Percentiles rank a stretch among this genome's conserved stretches.
Evolutionary conservation across 2,797 vertebrate species (phyloP).

Genomic region (Pempheris klunzingeri): DNA sequence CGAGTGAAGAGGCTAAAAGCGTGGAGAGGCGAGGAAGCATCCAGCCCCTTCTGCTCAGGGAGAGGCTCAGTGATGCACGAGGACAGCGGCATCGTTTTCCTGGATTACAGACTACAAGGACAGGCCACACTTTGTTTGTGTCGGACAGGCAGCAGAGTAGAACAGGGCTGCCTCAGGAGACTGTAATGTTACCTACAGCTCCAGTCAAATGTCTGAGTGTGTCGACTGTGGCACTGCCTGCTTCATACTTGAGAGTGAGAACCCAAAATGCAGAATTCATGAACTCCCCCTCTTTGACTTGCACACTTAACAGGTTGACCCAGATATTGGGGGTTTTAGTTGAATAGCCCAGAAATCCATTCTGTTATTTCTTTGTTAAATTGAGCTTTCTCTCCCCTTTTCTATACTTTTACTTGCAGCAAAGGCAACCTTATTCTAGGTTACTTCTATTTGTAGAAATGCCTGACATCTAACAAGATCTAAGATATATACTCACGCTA

Average conservation of each 20-base stretch:
- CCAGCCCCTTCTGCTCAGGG: slow-evolving; percentile 26
- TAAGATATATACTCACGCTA: slow-evolving; percentile 13
- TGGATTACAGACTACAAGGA: slow-evolving; percentile 66
- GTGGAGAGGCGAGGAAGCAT: slow-evolving; percentile 8
- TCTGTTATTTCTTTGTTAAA: neutral
- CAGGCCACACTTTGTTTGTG: slow-evolving; percentile 61
- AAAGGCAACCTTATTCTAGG: neutral
- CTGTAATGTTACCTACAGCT: slow-evolving; percentile 45
- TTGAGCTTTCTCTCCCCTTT: neutral
- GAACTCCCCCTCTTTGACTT: slow-evolving; percentile 11
- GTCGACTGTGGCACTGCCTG: slow-evolving; percentile 26
- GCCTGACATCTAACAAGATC: slow-evolving; percentile 17
- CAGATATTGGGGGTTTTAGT: slow-evolving; percentile 17
- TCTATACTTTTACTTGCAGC: neutral
- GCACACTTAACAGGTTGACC: slow-evolving; percentile 1
- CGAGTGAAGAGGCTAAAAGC: slow-evolving; percentile 26
- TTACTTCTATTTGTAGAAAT: slow-evolving; percentile 14
- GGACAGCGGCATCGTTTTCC: slow-evolving; percentile 49
- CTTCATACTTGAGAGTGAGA: slow-evolving; percentile 19
- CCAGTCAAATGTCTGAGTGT: slow-evolving; percentile 30
- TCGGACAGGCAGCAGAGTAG: slow-evolving; percentile 51
- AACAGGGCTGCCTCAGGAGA: slow-evolving; percentile 50
- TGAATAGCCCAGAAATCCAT: neutral
- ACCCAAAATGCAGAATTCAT: slow-evolving; percentile 34
- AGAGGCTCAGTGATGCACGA: slow-evolving; percentile 60